Evolutionary conservation across 2,113 vertebrate genomes (phyloP).

Genomic region (Nicator chloris): DNA sequence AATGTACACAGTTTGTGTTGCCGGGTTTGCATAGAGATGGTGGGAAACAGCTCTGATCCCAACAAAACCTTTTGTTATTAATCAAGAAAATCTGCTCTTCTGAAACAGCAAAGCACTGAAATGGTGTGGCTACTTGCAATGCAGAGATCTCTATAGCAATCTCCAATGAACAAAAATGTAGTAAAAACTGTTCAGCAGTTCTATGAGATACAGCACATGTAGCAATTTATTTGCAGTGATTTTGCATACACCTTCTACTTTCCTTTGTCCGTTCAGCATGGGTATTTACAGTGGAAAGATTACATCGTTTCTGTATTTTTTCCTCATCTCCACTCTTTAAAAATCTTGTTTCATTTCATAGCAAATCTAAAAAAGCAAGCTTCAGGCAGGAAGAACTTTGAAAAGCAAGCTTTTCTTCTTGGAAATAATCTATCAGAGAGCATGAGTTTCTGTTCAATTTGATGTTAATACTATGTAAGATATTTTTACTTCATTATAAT

Average conservation of each 20-base stretch:
- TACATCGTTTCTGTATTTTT: background rate
- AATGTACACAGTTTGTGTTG: slow-evolving; percentile 87
- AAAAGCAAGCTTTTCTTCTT: background rate
- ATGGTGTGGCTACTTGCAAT: slow-evolving; percentile 60
- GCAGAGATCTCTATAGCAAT: slow-evolving; percentile 67
- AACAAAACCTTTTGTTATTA: slow-evolving; percentile 85
- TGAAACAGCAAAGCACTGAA: slow-evolving; percentile 73
- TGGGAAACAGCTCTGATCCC: slow-evolving; percentile 85
- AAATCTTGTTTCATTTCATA: slow-evolving; percentile 35
- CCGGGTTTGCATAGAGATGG: slow-evolving; percentile 85
- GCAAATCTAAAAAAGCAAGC: slow-evolving; percentile 13
- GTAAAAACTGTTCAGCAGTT: slow-evolving; percentile 27
- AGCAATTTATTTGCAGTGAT: slow-evolving; percentile 14
- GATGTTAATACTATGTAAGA: background rate
- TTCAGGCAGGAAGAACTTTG: background rate
- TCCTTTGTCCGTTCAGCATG: background rate
- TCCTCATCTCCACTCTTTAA: background rate
- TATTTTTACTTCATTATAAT: slow-evolving; percentile 17
- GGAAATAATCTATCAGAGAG: background rate
- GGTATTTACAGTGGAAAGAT: background rate
- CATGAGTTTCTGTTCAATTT: slow-evolving; percentile 7
- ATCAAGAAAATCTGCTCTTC: slow-evolving; percentile 82
- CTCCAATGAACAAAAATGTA: slow-evolving; percentile 52
- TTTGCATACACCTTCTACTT: background rate
- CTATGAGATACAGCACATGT: background rate